Base-by-base conservation (phyloP, 1,140 invertebrate genomes). In the Caligus rogercresseyi region DNA sequence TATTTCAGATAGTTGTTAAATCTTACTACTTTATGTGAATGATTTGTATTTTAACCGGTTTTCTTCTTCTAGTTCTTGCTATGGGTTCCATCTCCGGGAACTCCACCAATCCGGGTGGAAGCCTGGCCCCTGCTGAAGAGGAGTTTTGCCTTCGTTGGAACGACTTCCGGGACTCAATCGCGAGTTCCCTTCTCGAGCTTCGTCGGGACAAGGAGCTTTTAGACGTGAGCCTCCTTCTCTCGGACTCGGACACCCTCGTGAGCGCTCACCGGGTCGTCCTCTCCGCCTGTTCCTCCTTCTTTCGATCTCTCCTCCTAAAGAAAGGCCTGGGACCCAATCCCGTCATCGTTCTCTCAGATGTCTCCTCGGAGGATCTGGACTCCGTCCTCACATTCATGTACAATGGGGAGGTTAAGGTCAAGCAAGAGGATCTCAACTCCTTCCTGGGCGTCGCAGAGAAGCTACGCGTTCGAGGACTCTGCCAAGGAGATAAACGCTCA, bases 311-410 rank as follows among this genome's bases (percentile, higher is more conserved):
- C 13, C 51, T 62, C 16, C 53, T 11, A 20, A 54, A 54, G 3
- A 62, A 53, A 18, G 21, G 16, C 57, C 18, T 26, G 14, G 16
- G 20, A n/a, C 1, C 18, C 15, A 14, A 60, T 43, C 57, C 57
- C 16, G 57, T 60, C n/a, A 60, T 60, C 43, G 57, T 62, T 13
- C 20, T 62, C 16, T 20, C 19, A 51, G 61, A 63, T 25, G 25
- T 63, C 13, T 25, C 21, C 1, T 19, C 25, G 13, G 51, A 53
- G 21, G 61, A 63, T 54, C 43, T 63, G 55, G 21, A 23, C 20
- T 18, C 43, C n/a, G 25, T 63, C 52, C 54, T 63, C 2, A 26
- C 56, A 14, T 63, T 63, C 43, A 63, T 63, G 61, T 63, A 63
- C 52, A 63, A 63, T 25, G 61, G 61, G n/a, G 61, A 63, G 25